phyloP scores from a whole-genome alignment of 2,888 invertebrate genomes.

The Cantharis rufa region DNA sequence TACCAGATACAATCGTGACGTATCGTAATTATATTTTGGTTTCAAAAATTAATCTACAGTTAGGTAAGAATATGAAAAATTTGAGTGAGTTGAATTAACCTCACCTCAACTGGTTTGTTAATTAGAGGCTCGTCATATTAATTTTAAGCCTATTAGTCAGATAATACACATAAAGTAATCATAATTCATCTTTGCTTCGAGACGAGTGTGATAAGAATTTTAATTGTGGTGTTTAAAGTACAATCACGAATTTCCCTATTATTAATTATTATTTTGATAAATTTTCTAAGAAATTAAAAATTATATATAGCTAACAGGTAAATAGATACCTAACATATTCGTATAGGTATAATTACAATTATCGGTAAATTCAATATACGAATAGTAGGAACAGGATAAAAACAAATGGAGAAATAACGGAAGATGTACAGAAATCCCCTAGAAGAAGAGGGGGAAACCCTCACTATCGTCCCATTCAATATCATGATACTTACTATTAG shows the following conservation, averaged over 20 bases:
- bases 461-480: too few relatives aligned
- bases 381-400: too few relatives aligned
- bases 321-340: too few relatives aligned
- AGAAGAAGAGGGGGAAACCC: too few relatives aligned
- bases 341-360: too few relatives aligned
- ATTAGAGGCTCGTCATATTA: slow-evolving; percentile 15
- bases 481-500: too few relatives aligned
- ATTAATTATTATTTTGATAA: neutral
- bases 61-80: neutral
- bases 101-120: slow-evolving; percentile 20
- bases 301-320: too few relatives aligned
- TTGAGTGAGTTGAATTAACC: slow-evolving; percentile 6
- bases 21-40: neutral
- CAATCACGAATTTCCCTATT: neutral
- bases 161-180: slow-evolving; percentile 1
- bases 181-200: slow-evolving; percentile 9
- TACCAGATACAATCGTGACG: neutral
- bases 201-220: slow-evolving; percentile 1
- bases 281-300: neutral
- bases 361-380: too few relatives aligned
- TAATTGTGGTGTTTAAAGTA: neutral
- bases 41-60: neutral
- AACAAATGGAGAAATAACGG: too few relatives aligned
- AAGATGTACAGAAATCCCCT: too few relatives aligned
- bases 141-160: slow-evolving; percentile 13